Evolutionary conservation across 2,888 invertebrate species (phyloP), one percentile per base, ranked within the genome.

Genomic region (Drosophila imparisetae): DNA sequence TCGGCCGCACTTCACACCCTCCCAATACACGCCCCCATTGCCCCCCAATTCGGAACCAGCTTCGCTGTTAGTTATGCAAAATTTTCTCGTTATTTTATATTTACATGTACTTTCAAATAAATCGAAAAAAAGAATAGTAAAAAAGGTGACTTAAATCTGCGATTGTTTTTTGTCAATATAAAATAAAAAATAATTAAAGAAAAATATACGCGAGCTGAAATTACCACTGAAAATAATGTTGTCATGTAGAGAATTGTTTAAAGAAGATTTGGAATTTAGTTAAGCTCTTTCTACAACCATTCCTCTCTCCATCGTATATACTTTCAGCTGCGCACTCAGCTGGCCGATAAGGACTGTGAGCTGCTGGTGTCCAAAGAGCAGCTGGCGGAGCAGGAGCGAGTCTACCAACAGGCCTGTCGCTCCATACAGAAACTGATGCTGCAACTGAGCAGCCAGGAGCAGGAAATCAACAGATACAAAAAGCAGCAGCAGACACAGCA

Each of bases 341-440:
- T 93, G 66, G 93, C 92, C 27, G 91, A 93, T 58, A 92, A 89
- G 69, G 81, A 76, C 4, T 92, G 92, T 54, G 88, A 91, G 72
- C 78, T 93, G 3, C 91, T 91, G 62, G 92, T 93, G 21, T 72
- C 89, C 2, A 89, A 92, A 54, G 90, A 90, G 52, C 86, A 92
- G 66, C 74, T 93, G 0, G 71, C 87, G 55, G 90, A 90, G 48
- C 90, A 90, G 15, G 89, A 89, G 4, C 80, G 86, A 38, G 85
- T 90, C 29, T 90, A 92, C 62, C 92, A 93, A 15, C 91, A 92
- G 66, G 91, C 92, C 2, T 92, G 91, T 42, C 90, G 91, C 64
- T 90, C 90, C 29, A 91, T 93, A 54, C 91, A 92, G 62, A 92
- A 92, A 61, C 72, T 93, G n/a, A 83, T 91, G 85, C 73, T 84